Base-by-base conservation (phyloP, 2,113 vertebrate genomes). In the Vulpes ferrilata region DNA sequence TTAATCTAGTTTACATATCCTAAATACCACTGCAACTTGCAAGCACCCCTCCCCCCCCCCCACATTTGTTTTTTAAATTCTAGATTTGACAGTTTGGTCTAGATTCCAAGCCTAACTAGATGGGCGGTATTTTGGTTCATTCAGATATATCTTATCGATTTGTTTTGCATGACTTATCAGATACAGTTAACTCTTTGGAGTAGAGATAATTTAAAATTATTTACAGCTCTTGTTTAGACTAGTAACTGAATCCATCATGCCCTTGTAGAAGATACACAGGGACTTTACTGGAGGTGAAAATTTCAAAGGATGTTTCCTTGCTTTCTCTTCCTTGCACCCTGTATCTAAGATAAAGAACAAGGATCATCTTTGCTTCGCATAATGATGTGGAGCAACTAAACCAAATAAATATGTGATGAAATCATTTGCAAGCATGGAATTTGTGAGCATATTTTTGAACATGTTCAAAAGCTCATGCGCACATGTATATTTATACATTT, bases 1-100 rank as follows among this genome's bases (percentile, higher is more conserved):
- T 95, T 55, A 97, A 59, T 53, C 86, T 90, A 90, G 25, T 30
- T 80, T 62, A 87, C 90, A 85, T 97, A 93, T 84, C 71, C 27
- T 55, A 87, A 97, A 96, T 93, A 97, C 9, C 13, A 95, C 51
- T 85, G 71, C 38, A 96, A 93, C 51, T 93, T 86, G 16, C 59
- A 90, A 90, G 48, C 15, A 0, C 23, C 27, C 43, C 35, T 2
- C 15, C 43, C 35, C 35, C 15, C 13, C 20, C 74, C 38, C 12
- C 43, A 43, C 43, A 78, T 69, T 55, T 73, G 27, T 32, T 90
- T 80, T 67, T 43, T 35, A 1, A 25, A 82, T 53, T 94, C 60
- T 95, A 80, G 12, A 79, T 90, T 90, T 86, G 48, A 92, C 51
- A 93, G 38, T 92, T 82, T 88, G 30, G 23, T 78, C 64, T 96